Base-by-base conservation (phyloP, 2,888 invertebrate species). In the Ennomos fuscantarius region DNA sequence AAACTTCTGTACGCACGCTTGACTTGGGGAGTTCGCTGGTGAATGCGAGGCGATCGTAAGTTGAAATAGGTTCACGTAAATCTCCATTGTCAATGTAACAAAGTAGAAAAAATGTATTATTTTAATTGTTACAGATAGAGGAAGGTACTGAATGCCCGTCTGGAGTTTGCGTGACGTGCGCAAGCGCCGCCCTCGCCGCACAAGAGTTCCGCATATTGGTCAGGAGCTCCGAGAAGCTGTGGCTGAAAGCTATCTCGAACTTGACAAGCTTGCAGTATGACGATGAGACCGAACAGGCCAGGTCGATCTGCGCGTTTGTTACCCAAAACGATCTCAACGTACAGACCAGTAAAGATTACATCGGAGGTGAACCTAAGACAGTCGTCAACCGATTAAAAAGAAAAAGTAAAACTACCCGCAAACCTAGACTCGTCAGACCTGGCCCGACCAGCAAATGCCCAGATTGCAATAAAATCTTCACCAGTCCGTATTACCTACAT, bases 381-480 rank as follows among this genome's bases (percentile, higher is more conserved):
- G 68, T 86, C 0, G 32, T 87, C 1, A 76, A 81, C 44, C 70
- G 80, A 12, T 64, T 87, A 2, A 74, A 76, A 36, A 74, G 72
- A n/a, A 70, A 76, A 9, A 68, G 70, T 11, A 74, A 72, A 12
- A 53, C 62, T 0, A 76, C 72, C 6, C 75, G 69, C 11, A 83
- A 76, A 45, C 70, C 72, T 0, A 67, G 78, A 31, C 66, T 67
- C 0, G 65, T 74, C 0, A 73, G 87, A 2, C 62, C 77, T 0
- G 89, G 89, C 0, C 83, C 85, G 0, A 52, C 73, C 0, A 86
- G 81, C 60, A 53, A 50, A 0, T 92, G 91, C 53, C 75, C 77
- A 0, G 90, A 91, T 31, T 92, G 91, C 46, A 81, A 80, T 0
- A 90, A 89, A 56, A 55, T 63, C 0, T 92, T 89, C 56, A 37